A percentile compares a stretch with the other conserved stretches of the same genome.
phyloP scores from a whole-genome alignment of 2,797 vertebrate genomes.

The Huso huso region DNA sequence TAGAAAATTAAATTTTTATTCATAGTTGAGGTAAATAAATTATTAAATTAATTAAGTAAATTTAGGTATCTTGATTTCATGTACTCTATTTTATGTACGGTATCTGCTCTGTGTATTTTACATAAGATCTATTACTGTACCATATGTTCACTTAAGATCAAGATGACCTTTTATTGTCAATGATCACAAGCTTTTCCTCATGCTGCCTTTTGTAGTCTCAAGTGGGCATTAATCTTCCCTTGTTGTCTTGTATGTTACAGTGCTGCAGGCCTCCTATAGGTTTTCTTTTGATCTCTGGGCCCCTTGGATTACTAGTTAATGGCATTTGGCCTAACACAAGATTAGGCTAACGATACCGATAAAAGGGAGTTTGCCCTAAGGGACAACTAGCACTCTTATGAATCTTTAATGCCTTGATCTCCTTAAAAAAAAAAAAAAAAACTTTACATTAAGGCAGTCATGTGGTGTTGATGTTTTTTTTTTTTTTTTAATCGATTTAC shows the following conservation, averaged over 20 bases:
- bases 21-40: no score
- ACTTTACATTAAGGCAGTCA: conserved; percentile 16
- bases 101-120: conserved; percentile 7
- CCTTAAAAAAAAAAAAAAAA: conserved; percentile 42
- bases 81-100: no score
- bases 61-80: no score
- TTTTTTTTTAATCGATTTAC: no score
- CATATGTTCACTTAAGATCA: conserved; percentile 46
- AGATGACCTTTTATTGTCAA: conserved; percentile 47
- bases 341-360: conserved; percentile 50
- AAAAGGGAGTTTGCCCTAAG: conserved; percentile 48
- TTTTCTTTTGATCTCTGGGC: conserved; percentile 51
- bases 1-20: no score
- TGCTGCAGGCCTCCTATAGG: conserved; percentile 30
- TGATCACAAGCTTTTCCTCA: conserved; percentile 46
- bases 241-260: conserved; percentile 34
- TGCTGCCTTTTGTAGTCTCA: conserved; percentile 38
- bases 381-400: conserved; percentile 51
- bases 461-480: no score
- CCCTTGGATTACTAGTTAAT: conserved; percentile 57
- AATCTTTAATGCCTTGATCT: conserved; percentile 56
- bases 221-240: conserved; percentile 45
- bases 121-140: conserved; percentile 50
- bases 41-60: no score
- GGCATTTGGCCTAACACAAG: conserved; percentile 51